Conservation (phyloP, 2,113 vertebrate genomes). For the Genyomyrus donnyi region DNA sequence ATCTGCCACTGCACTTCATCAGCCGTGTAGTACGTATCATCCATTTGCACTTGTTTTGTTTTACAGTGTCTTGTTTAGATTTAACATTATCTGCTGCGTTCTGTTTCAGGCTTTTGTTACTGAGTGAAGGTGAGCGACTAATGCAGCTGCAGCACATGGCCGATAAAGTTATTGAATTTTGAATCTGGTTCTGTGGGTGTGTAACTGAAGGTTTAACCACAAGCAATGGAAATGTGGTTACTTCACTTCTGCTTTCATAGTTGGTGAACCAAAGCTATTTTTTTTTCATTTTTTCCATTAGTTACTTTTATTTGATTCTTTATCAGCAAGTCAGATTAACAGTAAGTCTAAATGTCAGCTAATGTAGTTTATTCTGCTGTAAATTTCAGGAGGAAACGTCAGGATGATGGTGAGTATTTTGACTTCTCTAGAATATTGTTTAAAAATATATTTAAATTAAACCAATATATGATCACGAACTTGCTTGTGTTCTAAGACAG, state of each 20-base stretch:
- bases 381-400: background rate
- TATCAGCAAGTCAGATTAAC: background rate
- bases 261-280: background rate
- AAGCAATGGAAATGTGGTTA: background rate
- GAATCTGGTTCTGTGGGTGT: background rate
- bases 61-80: background rate
- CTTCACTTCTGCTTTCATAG: background rate
- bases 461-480: background rate
- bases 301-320: background rate
- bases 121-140: background rate
- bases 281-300: background rate
- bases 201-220: background rate
- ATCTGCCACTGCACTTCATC: background rate
- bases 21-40: background rate
- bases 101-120: background rate
- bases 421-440: background rate
- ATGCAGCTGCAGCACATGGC: background rate
- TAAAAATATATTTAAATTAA: background rate
- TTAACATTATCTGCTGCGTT: background rate
- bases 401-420: background rate
- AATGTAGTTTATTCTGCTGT: background rate
- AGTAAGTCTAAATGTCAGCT: background rate
- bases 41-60: background rate
- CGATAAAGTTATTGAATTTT: background rate
- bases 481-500: background rate